Base-by-base conservation (phyloP, 2,113 vertebrate genomes). In the Buteo buteo region DNA sequence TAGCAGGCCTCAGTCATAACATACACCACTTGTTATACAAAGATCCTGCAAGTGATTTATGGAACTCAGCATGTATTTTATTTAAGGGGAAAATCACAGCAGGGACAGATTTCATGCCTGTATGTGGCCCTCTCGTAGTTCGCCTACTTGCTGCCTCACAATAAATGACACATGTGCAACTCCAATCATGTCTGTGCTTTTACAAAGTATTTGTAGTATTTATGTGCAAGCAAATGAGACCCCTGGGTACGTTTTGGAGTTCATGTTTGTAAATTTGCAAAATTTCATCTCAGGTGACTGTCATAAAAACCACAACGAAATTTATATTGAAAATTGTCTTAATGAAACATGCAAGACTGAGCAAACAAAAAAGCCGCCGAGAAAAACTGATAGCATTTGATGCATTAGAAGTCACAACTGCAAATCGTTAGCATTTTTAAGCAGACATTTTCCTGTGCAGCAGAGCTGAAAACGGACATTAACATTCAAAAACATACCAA, bases 1-100 rank as follows among this genome's bases (percentile, higher is more conserved):
- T 49, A 36, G 69, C 57, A 89, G 21, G 10, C 29, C 50, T 64
- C 70, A 15, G 52, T 52, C 3, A 14, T 83, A 91, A 73, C 16
- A 16, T 65, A 82, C 4, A 81, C 10, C 28, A 31, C 45, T 91
- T 86, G 45, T 88, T 90, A 81, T 20, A 52, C 57, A 82, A 83
- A 85, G 67, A 66, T 73, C 57, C 62, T 89, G 52, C 10, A 73
- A 62, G 26, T 87, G 91, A 96, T 95, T 96, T 95, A 92, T 55
- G n/a, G 47, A 69, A 82, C 80, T 36, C 73, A 67, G 73, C 1
- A 0, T 67, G 70, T 71, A 74, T 92, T 96, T 94, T 91, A 89
- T 90, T 96, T 82, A 93, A 88, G 81, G 77, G 54, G 45, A 62
- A 95, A 97, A 91, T 82, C 69, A 3, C 95, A 96, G 88, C 90